These are phyloP conservation scores for Agrilus mali DNA, from an alignment of 2,888 invertebrate genomes.

Conservation along the genomic window DNA sequence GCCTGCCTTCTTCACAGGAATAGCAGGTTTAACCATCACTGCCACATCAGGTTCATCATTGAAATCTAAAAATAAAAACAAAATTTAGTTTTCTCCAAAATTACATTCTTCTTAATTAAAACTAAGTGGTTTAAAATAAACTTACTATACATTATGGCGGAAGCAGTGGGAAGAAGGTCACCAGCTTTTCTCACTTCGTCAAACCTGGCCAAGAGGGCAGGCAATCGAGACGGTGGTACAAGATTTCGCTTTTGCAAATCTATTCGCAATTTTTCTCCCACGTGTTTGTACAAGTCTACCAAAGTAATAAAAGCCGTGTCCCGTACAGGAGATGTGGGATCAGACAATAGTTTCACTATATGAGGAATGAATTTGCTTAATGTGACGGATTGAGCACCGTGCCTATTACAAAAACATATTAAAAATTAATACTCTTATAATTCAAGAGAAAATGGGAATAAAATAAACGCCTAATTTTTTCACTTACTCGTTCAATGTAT, in stretches of 20 bases:
- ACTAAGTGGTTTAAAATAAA: conserved; percentile 1
- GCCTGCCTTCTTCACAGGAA: conserved; percentile 31
- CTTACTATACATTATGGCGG: conserved; percentile 27
- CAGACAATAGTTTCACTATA: conserved; percentile 71
- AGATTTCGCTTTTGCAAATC: conserved; percentile 74
- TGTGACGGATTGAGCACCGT: conserved; percentile 73
- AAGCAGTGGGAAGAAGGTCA: conserved; percentile 62
- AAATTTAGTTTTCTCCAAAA: too few relatives aligned
- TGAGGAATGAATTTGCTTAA: conserved; percentile 71
- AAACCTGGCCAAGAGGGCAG: conserved; percentile 65
- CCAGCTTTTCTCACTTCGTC: conserved; percentile 76
- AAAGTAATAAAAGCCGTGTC: conserved; percentile 78
- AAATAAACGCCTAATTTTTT: too few relatives aligned
- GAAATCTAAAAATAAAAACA: conserved; percentile 8
- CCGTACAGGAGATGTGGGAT: conserved; percentile 75
- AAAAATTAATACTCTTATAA: too few relatives aligned
- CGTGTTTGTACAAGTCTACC: conserved; percentile 85
- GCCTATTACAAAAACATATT: conserved; percentile 40
- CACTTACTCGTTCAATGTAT: conserved; percentile 69
- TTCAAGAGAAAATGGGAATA: neutral
- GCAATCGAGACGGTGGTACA: conserved; percentile 59
- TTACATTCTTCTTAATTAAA: too few relatives aligned
- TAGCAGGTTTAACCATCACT: conserved; percentile 28
- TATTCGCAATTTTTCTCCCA: conserved; percentile 72
- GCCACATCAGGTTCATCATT: conserved; percentile 37